Evolutionary conservation across 1,140 invertebrate genomes (phyloP).

Genomic region (Zaprionus lachaisei): DNA sequence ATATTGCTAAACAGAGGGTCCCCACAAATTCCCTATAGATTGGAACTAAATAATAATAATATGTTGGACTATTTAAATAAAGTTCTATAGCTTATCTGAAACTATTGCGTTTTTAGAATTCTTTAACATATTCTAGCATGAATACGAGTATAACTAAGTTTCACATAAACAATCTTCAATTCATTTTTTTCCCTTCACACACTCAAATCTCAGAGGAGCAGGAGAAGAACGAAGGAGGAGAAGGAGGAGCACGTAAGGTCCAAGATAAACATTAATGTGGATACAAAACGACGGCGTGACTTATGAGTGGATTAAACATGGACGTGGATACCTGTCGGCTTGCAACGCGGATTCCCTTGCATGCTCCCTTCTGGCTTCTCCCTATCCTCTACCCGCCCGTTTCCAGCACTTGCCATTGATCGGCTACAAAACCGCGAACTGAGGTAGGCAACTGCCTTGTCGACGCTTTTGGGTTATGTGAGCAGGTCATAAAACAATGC

Average conservation of each 20-base stretch:
- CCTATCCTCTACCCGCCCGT: background rate
- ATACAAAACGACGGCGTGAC: conserved; percentile 60
- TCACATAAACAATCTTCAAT: background rate
- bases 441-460: conserved; percentile 58
- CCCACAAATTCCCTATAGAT: too few species aligned
- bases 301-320: conserved; percentile 69
- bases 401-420: conserved; percentile 25
- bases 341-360: background rate
- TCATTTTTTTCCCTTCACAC: background rate
- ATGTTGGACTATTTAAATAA: too few species aligned
- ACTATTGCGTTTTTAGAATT: too few species aligned
- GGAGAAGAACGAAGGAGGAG: background rate
- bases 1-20: too few species aligned
- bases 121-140: background rate
- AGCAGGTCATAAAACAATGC: conserved; percentile 46
- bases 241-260: background rate
- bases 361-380: background rate
- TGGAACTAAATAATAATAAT: too few species aligned
- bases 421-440: conserved; percentile 15
- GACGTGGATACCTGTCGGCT: conserved; percentile 42
- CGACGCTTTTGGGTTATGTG: conserved; percentile 41
- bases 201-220: background rate
- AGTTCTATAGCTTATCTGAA: too few species aligned
- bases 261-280: conserved; percentile 11
- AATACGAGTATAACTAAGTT: background rate